A percentile compares a stretch with the other conserved stretches of the same genome.
Evolutionary conservation across 2,113 vertebrate genomes (phyloP).

Genomic region (Austrofundulus limnaeus): DNA sequence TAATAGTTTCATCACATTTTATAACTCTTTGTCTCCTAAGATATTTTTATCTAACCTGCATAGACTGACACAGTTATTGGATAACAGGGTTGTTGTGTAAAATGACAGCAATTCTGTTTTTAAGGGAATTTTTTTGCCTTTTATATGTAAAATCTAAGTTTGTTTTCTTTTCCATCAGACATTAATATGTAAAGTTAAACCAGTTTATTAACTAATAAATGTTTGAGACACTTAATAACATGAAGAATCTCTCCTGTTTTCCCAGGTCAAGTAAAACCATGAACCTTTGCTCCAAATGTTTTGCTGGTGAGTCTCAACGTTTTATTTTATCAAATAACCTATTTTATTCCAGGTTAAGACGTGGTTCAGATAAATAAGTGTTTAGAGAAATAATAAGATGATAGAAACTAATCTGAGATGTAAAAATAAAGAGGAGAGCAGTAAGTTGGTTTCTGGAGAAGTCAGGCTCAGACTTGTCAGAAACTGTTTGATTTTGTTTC

Average conservation of each 20-base stretch:
- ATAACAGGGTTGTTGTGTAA: not conserved
- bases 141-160: too few species aligned
- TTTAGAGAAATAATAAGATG: too few species aligned
- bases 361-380: too few species aligned
- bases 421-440: too few species aligned
- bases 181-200: not conserved
- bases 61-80: not conserved
- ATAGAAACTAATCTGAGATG: too few species aligned
- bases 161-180: too few species aligned
- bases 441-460: not conserved
- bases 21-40: too few species aligned
- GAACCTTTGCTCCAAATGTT: slow-evolving; percentile 99
- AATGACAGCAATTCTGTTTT: too few species aligned
- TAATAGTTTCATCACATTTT: too few species aligned
- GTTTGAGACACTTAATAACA: not conserved
- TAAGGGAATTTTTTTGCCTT: too few species aligned
- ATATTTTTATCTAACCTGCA: not conserved
- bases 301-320: slow-evolving; percentile 89
- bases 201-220: not conserved
- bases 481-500: not conserved
- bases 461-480: not conserved
- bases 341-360: not conserved
- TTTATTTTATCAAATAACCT: not conserved
- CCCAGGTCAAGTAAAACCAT: slow-evolving; percentile 97
- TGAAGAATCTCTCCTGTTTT: slow-evolving; percentile 9